These are phyloP conservation scores for Taxidea taxus DNA, from an alignment of 2,113 vertebrate genomes.

Conservation along the genomic window DNA sequence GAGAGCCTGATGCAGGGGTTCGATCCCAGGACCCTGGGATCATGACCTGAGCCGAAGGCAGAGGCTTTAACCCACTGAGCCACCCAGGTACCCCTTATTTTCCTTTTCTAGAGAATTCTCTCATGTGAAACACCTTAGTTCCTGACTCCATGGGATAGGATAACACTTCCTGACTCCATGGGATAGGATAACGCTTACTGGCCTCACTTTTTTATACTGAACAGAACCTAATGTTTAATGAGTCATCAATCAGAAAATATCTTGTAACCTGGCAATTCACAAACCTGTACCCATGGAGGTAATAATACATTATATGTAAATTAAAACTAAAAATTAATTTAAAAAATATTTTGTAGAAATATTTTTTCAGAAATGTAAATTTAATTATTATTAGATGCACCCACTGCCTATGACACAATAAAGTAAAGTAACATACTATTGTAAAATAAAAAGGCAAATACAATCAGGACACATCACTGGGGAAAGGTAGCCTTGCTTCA, in stretches of 20 bases:
- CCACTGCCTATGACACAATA: neutral
- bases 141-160: neutral
- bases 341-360: neutral
- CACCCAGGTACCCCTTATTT: too few relatives aligned
- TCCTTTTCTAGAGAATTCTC: neutral
- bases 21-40: too few relatives aligned
- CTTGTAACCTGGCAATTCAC: neutral
- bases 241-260: neutral
- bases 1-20: too few relatives aligned
- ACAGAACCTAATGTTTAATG: neutral
- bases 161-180: neutral
- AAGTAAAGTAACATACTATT: neutral
- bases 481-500: neutral
- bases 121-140: neutral
- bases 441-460: neutral
- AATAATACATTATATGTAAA: too few relatives aligned
- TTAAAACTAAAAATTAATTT: too few relatives aligned
- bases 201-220: neutral
- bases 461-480: neutral
- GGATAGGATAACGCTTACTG: neutral
- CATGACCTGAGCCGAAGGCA: too few relatives aligned
- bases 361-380: constrained; percentile 24
- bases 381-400: neutral
- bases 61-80: too few relatives aligned
- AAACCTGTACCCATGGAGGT: too few relatives aligned